phyloP scores from a whole-genome alignment of 1,140 invertebrate species.

The Cotesia typhae region DNA sequence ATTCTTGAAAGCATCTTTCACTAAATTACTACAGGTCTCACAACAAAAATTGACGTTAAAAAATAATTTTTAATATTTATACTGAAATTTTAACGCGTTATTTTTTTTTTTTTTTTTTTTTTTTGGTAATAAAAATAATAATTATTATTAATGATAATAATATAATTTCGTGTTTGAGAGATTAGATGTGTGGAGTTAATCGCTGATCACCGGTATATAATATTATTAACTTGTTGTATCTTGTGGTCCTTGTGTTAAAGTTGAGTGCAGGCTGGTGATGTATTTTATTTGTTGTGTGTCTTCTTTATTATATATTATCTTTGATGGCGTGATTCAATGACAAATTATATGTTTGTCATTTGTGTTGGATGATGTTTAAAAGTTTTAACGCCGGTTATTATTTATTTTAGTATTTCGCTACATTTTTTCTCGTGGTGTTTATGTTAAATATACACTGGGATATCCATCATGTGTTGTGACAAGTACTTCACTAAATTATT shows the following conservation, averaged over 20 bases:
- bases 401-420: too few relatives aligned
- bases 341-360: conserved; percentile 22
- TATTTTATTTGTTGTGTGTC: conserved; percentile 5
- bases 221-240: background rate
- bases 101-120: too few relatives aligned
- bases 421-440: conserved; percentile 8
- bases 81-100: conserved; percentile 13
- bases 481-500: conserved; percentile 16
- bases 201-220: background rate
- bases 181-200: conserved; percentile 7
- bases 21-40: conserved; percentile 30
- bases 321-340: background rate
- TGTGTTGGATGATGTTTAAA: conserved; percentile 24
- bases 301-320: background rate
- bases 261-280: conserved; percentile 6
- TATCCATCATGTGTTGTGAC: conserved; percentile 24
- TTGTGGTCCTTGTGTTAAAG: conserved; percentile 3
- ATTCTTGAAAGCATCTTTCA: conserved; percentile 35
- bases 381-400: conserved; percentile 12
- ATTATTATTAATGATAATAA: too few relatives aligned
- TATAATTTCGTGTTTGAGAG: background rate
- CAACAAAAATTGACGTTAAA: conserved; percentile 9
- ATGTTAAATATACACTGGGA: conserved; percentile 17
- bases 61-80: conserved; percentile 13
- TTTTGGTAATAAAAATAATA: too few relatives aligned